Evolutionary conservation across 2,888 invertebrate species (phyloP), one percentile per base, ranked within the genome.

Genomic region (Xestia xanthographa): DNA sequence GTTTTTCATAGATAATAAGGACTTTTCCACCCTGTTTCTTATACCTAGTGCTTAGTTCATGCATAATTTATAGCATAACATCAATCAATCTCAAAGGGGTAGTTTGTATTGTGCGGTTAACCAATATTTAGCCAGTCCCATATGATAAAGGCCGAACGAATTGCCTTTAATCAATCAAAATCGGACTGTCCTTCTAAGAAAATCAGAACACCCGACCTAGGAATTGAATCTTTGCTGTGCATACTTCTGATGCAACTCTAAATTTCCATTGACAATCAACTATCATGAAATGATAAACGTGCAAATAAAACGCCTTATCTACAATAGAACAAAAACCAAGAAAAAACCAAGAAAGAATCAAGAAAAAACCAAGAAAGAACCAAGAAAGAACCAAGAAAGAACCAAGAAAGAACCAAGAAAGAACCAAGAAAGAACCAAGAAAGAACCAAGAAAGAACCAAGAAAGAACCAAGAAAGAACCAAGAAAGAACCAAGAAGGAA

Each of bases 281-380:
- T 70, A 12, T 17, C 69, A 43, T 43, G 17, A 41, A 53, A n/a
- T 29, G 4, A 26, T 38, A 26, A n/a, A 72, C 8, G 12, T 72
- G 34, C 9, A 43, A 72, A 53, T 71, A 0, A 41, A 53, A 12
- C 8, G 12, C 8, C 22, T 41, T 72, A 6, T 17, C 5, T 17
- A 74, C 45, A 48, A 48, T 48, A 38, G 26, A 48, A 75, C 56
- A 73, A 58, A 74, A 34, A n/a, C n/a, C n/a, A n/a, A n/a, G n/a
- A n/a, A n/a, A n/a, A n/a, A n/a, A n/a, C n/a, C n/a, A n/a, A n/a
- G n/a, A n/a, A n/a, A n/a, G n/a, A n/a, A n/a, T n/a, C n/a, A n/a
- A n/a, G n/a, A n/a, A n/a, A n/a, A n/a, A n/a, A n/a, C n/a, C n/a
- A n/a, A n/a, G 26, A 38, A 38, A 29, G 5, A 48, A 48, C 22